These are phyloP conservation scores for Notarius quadriscutis DNA, from an alignment of 2,113 vertebrate species.

Conservation along the genomic window DNA sequence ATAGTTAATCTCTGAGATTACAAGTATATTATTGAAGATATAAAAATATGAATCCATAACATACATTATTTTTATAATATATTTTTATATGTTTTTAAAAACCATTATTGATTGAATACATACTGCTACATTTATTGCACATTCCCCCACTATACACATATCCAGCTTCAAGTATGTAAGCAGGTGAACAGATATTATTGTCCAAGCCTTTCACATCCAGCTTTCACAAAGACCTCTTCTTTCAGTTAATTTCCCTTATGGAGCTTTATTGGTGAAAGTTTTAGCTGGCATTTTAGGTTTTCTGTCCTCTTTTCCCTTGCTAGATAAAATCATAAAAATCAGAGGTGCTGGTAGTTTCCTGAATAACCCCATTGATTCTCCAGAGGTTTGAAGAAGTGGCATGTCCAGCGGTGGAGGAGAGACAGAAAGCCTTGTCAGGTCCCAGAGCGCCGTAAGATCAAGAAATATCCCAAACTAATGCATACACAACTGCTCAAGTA, in stretches of 20 bases:
- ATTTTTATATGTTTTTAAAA: slow-evolving; percentile 62
- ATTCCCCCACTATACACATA: slow-evolving; percentile 71
- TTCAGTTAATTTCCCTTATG: neutral
- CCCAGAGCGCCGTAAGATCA: slow-evolving; percentile 52
- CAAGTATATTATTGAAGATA: slow-evolving; percentile 63
- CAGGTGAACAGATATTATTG: slow-evolving; percentile 43
- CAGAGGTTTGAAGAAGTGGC: slow-evolving; percentile 36
- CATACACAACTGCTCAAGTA: slow-evolving; percentile 29
- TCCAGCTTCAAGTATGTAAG: slow-evolving; percentile 81
- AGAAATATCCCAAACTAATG: slow-evolving; percentile 47
- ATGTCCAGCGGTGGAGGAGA: slow-evolving; percentile 62
- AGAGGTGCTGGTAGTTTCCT: slow-evolving; percentile 42
- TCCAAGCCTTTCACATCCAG: slow-evolving; percentile 12
- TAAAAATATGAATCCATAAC: slow-evolving; percentile 74
- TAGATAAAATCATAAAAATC: slow-evolving; percentile 22
- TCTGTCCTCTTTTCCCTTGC: slow-evolving; percentile 2
- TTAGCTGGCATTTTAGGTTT: slow-evolving; percentile 24
- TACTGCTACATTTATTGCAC: slow-evolving; percentile 74
- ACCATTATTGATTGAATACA: slow-evolving; percentile 56
- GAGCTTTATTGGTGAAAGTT: slow-evolving; percentile 13
- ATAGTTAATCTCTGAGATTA: slow-evolving; percentile 77
- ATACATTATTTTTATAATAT: slow-evolving; percentile 69
- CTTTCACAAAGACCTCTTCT: neutral
- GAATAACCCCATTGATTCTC: slow-evolving; percentile 38
- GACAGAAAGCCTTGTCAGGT: slow-evolving; percentile 64